phyloP scores from a whole-genome alignment of 2,797 vertebrate species.

The Alectoris magna region DNA sequence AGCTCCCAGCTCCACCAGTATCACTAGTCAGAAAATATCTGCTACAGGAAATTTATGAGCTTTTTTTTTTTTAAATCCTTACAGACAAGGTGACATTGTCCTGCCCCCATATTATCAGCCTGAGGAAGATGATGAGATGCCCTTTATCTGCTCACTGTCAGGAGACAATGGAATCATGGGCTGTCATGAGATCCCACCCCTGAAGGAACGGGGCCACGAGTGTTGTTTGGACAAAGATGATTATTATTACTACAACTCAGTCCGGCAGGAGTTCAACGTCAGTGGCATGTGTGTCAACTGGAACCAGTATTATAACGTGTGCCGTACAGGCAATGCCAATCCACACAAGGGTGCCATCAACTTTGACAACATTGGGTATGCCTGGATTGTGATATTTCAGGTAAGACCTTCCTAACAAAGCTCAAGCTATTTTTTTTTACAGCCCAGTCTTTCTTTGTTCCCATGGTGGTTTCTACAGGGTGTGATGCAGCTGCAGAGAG shows the following conservation, averaged over 20 bases:
- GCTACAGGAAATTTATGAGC: background rate
- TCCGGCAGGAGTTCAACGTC: conserved; percentile 88
- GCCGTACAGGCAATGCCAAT: conserved; percentile 90
- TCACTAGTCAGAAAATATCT: background rate
- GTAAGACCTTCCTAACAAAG: conserved; percentile 69
- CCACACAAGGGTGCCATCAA: conserved; percentile 98
- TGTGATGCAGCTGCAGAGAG: background rate
- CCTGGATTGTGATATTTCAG: conserved; percentile 99
- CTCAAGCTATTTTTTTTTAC: background rate
- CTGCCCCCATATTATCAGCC: conserved; percentile 94
- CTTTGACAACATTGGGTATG: conserved; percentile 98
- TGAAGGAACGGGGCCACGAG: conserved; percentile 90
- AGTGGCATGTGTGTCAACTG: conserved; percentile 96
- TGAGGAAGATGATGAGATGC: conserved; percentile 93
- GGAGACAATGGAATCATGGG: conserved; percentile 99
- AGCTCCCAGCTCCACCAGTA: background rate
- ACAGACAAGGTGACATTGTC: conserved; percentile 90
- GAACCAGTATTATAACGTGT: conserved; percentile 96
- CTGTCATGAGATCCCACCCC: conserved; percentile 89
- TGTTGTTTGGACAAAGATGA: conserved; percentile 96
- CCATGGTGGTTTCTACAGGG: background rate
- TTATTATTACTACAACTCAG: conserved; percentile 86
- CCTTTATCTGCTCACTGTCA: conserved; percentile 96
- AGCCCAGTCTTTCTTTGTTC: background rate
- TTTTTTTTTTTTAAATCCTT: background rate